Evolutionary conservation across 2,113 vertebrate species (phyloP).

Genomic region (Lethenteron camtschaticum): DNA sequence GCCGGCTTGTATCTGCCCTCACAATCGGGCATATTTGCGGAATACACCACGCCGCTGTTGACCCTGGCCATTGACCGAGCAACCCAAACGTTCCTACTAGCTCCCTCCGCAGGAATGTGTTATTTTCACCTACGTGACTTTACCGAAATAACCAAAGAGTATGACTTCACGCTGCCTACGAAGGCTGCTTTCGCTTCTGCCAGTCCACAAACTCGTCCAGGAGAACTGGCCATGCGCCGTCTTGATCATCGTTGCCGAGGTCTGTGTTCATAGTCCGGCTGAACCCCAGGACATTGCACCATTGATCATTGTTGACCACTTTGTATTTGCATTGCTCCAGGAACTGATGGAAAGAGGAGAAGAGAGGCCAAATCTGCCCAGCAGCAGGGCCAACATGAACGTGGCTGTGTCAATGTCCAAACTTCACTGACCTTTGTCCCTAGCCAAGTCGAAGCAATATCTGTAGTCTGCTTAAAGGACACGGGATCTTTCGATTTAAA

Average conservation of each 20-base stretch:
- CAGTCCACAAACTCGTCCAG: constrained; percentile 99
- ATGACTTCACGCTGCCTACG: no score
- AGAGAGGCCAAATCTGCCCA: constrained; percentile 96
- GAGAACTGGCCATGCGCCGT: constrained; percentile 92
- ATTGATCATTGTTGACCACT: constrained; percentile 99
- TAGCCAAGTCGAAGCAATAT: constrained; percentile 97
- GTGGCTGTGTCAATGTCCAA: constrained; percentile 98
- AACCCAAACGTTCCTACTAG: no score
- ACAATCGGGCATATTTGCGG: no score
- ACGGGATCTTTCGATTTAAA: constrained; percentile 31
- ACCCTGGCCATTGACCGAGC: no score
- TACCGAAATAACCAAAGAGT: no score
- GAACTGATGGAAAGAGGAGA: constrained; percentile 97
- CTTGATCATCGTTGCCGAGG: constrained; percentile 97
- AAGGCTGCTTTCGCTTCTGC: constrained; percentile 36
- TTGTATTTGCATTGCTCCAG: constrained; percentile 99
- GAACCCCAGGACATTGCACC: constrained; percentile 98
- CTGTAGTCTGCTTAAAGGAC: constrained; percentile 98
- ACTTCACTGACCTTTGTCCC: constrained; percentile 98
- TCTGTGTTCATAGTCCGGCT: constrained; percentile 96
- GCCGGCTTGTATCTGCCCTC: no score
- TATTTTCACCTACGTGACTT: no score
- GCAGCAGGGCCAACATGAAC: constrained; percentile 89
- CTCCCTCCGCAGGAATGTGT: no score
- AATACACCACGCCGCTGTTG: no score